Evolutionary conservation across 1,140 invertebrate genomes (phyloP).

Genomic region (Megathymus violae): DNA sequence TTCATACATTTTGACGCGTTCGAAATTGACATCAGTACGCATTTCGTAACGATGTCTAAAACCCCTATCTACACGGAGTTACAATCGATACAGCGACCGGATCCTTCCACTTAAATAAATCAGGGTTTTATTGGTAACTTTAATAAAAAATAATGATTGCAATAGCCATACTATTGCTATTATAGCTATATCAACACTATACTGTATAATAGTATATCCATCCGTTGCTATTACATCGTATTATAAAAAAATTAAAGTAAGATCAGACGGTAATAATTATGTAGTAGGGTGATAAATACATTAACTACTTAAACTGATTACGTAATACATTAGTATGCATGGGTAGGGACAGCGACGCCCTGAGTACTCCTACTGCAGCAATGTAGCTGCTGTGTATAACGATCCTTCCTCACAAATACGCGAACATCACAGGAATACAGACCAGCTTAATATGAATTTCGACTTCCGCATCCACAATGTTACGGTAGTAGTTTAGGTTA

Average conservation of each 20-base stretch:
- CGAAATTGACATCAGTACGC: no score
- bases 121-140: no score
- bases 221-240: no score
- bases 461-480: conserved; percentile 31
- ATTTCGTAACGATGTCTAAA: no score
- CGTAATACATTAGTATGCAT: conserved; percentile 78
- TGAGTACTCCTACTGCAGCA: conserved; percentile 50
- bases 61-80: no score
- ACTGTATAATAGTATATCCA: no score
- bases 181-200: no score
- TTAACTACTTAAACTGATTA: conserved; percentile 60
- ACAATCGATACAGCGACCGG: no score
- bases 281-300: conserved; percentile 63
- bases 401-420: conserved; percentile 4
- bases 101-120: no score
- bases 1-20: no score
- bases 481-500: background rate
- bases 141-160: no score
- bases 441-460: conserved; percentile 45
- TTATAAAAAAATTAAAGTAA: conserved; percentile 13
- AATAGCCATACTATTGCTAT: no score
- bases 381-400: conserved; percentile 41
- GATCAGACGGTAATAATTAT: background rate
- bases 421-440: conserved; percentile 33
- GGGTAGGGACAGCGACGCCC: conserved; percentile 64